Base-by-base conservation (phyloP, 2,888 invertebrate genomes). In the Drosophila emarginata region DNA sequence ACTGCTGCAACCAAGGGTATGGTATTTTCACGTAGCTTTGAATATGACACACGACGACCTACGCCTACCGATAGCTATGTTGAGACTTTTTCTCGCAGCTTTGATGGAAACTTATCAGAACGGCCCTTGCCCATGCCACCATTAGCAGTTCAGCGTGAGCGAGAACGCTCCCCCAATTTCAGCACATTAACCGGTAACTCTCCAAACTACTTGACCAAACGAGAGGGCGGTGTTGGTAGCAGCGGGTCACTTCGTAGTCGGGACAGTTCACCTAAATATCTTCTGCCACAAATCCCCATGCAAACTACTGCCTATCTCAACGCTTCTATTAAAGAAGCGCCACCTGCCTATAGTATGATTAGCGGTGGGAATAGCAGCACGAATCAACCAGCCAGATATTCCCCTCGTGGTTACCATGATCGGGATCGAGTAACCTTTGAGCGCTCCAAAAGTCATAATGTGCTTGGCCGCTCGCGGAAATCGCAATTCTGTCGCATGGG, bases 401-500 rank as follows among this genome's bases (percentile, higher is more conserved):
- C 90, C 40, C 84, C 88, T n/a, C 80, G 90, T 54, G 72, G 78
- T 15, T 71, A 88, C 14, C 77, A 89, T 68, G 87, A 86, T 65
- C 75, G 88, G 18, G 40, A 45, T 18, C 45, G 4, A 9, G 11
- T 45, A 21, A 82, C 85, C 15, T 89, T 91, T 32, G 91, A 91
- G 68, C 89, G 91, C 0, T 89, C 90, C n/a, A 90, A 89, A 63
- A 88, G 78, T 59, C 89, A 89, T 50, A 89, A 89, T 69, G 78
- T 81, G 7, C 54, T 87, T 26, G 90, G 93, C 0, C 92, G 93
- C 18, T 92, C 92, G 9, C 91, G 94, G 37, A 92, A 94, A 62
- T 92, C 93, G 4, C 93, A 94, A 77, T 94, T 94, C 76, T 92
- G 77, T 61, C 87, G 89, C 14, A 71, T 77, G 7, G 77, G 78